These are phyloP conservation scores for Sarcophaga subvicina DNA, from an alignment of 2,888 invertebrate genomes.

Conservation along the genomic window DNA sequence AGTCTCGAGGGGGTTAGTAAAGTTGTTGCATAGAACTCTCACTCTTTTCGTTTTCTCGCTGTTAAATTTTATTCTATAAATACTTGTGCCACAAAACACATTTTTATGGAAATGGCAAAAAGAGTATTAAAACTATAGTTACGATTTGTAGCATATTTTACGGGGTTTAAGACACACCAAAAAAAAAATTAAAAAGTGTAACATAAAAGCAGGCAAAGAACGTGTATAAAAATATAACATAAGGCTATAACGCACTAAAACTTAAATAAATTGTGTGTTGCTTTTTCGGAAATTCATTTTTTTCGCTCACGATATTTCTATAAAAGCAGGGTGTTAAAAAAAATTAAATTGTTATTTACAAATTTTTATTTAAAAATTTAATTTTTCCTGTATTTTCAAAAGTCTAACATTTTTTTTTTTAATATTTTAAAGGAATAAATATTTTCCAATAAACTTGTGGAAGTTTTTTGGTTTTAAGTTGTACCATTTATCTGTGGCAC, in stretches of 20 bases:
- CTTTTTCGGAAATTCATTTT: too few relatives aligned
- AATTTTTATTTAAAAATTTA: too few relatives aligned
- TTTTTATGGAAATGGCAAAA: slow-evolving; percentile 44
- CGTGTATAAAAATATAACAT: not conserved
- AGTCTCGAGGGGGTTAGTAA: slow-evolving; percentile 41
- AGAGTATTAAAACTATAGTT: slow-evolving; percentile 16
- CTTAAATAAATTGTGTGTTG: not conserved
- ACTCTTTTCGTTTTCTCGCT: not conserved
- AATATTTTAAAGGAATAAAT: too few relatives aligned
- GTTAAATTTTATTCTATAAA: not conserved
- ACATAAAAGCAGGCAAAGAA: not conserved
- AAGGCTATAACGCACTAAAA: not conserved
- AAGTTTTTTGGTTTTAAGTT: too few relatives aligned
- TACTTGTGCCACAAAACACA: slow-evolving; percentile 1
- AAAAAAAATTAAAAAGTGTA: not conserved
- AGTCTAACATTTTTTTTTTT: too few relatives aligned
- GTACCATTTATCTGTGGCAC: not conserved
- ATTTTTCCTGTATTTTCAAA: too few relatives aligned
- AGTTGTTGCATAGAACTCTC: slow-evolving; percentile 51
- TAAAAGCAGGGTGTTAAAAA: too few relatives aligned
- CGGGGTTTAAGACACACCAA: not conserved
- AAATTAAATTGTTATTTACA: too few relatives aligned
- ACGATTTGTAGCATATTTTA: slow-evolving; percentile 53
- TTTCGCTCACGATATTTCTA: too few relatives aligned
- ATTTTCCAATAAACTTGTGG: too few relatives aligned